Base-by-base conservation (phyloP, 2,888 invertebrate species). In the Apantesis nais region DNA sequence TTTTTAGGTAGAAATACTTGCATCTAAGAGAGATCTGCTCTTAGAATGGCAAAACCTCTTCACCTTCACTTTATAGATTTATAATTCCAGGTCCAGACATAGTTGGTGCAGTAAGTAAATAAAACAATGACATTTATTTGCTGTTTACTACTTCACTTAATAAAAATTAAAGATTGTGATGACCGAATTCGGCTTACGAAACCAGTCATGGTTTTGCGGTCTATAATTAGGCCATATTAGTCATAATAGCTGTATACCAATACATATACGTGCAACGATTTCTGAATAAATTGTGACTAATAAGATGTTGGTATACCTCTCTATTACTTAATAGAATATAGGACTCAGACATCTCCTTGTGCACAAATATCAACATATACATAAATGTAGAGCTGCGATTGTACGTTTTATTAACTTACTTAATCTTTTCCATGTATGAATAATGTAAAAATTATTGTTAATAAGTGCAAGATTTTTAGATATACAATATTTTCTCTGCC, bases 241-340 rank as follows among this genome's bases (percentile, higher is more conserved):
- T n/a, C n/a, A n/a, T 66, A 58, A 71, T 29, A 78, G 74, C 74
- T 72, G 63, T 65, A 67, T 52, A 58, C 37, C 52, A 61, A n/a
- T 39, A 25, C 62, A 75, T 75, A 73, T 71, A 55, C 71, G 75
- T 70, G 65, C 65, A 70, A 14, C 44, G 34, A 31, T 78, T 72
- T 60, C 66, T 64, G 65, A 65, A 76, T 71, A 71, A 25, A 64
- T 71, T 25, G 67, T 80, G 78, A 80, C 73, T 80, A 80, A 79
- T 68, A 74, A 1, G 65, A 39, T 65, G 25, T 29, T 66, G 72
- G 68, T 62, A 68, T 66, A 62, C 25, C 44, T 48, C 29, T 25
- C 25, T 55, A 62, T 74, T 80, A 72, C 71, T 66, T 71, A 77
- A 71, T 74, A 60, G 68, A 73, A 78, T 72, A 62, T 41, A 61